Conservation (phyloP, 2,113 vertebrate genomes). For the Osmerus mordax region DNA sequence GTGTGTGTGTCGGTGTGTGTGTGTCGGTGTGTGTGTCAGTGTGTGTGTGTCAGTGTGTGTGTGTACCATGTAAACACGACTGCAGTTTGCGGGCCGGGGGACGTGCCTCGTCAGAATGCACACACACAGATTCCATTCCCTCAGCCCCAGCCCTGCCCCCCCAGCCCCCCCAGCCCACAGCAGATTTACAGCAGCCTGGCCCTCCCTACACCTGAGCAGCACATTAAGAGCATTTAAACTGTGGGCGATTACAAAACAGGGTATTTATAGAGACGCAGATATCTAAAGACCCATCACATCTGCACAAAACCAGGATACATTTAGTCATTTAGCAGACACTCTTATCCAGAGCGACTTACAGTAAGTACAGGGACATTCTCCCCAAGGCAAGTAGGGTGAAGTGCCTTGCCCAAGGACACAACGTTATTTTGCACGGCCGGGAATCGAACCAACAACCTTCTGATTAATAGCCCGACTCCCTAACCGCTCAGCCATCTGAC, state of each 20-base stretch:
- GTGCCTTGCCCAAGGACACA: too few species aligned
- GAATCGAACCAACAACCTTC: too few species aligned
- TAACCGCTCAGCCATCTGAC: too few species aligned
- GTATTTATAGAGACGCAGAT: slow-evolving; percentile 63
- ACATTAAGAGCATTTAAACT: slow-evolving; percentile 70
- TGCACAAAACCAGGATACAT: slow-evolving; percentile 65
- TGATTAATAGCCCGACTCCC: too few species aligned
- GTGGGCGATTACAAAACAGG: slow-evolving; percentile 67
- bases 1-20: background rate
- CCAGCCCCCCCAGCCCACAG: slow-evolving; percentile 7
- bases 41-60: slow-evolving; percentile 38
- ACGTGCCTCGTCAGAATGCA: slow-evolving; percentile 51
- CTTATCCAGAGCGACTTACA: too few species aligned
- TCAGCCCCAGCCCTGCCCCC: slow-evolving; percentile 13
- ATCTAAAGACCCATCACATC: slow-evolving; percentile 66
- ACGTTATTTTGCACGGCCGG: too few species aligned
- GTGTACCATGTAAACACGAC: slow-evolving; percentile 54
- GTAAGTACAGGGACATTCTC: too few species aligned
- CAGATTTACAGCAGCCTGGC: slow-evolving; percentile 58
- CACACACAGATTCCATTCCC: slow-evolving; percentile 57
- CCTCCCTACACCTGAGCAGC: slow-evolving; percentile 58
- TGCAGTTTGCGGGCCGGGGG: slow-evolving; percentile 47
- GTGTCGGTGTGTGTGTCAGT: background rate
- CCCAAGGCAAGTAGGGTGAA: too few species aligned
- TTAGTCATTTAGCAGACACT: too few species aligned